phyloP scores from a whole-genome alignment of 2,888 invertebrate species.

The Labia minor region DNA sequence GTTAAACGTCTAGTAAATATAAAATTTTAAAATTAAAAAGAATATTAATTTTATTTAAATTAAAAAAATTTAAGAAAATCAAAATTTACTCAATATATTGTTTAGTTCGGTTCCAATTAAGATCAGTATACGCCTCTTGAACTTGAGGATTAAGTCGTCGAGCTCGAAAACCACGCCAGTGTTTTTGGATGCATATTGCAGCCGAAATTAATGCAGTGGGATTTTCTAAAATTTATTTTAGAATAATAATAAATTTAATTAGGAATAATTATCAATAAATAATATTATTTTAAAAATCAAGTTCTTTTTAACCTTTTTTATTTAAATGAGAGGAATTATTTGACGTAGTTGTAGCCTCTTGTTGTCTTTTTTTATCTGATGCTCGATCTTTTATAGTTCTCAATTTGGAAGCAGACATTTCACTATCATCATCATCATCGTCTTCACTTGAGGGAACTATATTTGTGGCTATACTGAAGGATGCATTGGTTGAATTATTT shows the following conservation, averaged over 20 bases:
- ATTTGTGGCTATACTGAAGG: not conserved
- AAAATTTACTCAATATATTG: constrained; percentile 68
- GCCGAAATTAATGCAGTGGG: constrained; percentile 39
- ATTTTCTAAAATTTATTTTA: constrained; percentile 22
- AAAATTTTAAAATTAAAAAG: not conserved
- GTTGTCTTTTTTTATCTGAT: constrained; percentile 29
- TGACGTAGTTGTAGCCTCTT: not conserved
- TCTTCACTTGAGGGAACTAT: constrained; percentile 20
- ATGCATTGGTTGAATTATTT: not conserved
- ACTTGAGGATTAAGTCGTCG: constrained; percentile 61
- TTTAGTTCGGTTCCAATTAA: constrained; percentile 65
- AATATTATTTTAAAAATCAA: not conserved
- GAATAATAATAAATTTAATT: too few relatives aligned
- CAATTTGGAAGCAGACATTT: constrained; percentile 55
- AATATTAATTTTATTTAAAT: constrained; percentile 9
- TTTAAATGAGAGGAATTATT: not conserved
- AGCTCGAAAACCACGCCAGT: constrained; percentile 75
- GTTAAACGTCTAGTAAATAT: not conserved
- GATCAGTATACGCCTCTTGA: constrained; percentile 49
- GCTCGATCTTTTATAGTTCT: constrained; percentile 54
- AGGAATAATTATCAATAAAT: too few relatives aligned
- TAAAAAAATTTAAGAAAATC: constrained; percentile 15
- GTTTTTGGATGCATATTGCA: constrained; percentile 71
- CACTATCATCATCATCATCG: constrained; percentile 51
- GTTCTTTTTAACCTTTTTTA: too few relatives aligned